phyloP scores from a whole-genome alignment of 2,797 vertebrate genomes.

The Squalus acanthias region DNA sequence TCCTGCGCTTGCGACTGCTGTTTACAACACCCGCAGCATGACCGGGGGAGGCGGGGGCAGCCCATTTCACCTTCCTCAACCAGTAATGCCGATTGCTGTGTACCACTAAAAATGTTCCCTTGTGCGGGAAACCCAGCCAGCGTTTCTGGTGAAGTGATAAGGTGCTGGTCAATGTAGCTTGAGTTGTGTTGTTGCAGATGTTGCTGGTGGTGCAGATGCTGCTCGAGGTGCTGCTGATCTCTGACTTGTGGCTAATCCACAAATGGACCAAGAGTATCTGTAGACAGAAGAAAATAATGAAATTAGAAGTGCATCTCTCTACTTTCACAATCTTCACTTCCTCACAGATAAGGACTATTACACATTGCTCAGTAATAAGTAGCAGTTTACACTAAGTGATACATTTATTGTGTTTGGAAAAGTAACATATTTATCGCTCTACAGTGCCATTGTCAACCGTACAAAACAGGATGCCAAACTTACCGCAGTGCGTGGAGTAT shows the following conservation, averaged over 20 bases:
- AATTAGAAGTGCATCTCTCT: neutral
- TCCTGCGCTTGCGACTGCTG: neutral
- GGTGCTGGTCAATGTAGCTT: neutral
- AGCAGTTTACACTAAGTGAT: neutral
- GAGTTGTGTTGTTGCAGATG: neutral
- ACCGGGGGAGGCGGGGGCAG: neutral
- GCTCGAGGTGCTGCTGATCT: neutral
- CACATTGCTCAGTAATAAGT: conserved; percentile 11
- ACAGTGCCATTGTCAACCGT: neutral
- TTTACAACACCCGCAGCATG: neutral
- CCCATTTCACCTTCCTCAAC: neutral
- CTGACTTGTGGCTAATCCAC: neutral
- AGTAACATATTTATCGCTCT: conserved; percentile 19
- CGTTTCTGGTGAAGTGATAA: neutral
- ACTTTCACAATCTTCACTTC: conserved; percentile 27
- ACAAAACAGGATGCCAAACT: conserved; percentile 25
- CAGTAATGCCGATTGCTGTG: neutral
- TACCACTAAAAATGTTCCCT: neutral
- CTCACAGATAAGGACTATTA: neutral
- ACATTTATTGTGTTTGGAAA: neutral
- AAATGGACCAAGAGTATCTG: neutral
- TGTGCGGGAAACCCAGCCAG: neutral
- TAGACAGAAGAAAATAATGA: neutral
- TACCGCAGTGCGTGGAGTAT: neutral
- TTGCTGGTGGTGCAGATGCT: neutral